Evolutionary conservation across 2,888 invertebrate species (phyloP).

Genomic region (Drosophila quinaria): DNA sequence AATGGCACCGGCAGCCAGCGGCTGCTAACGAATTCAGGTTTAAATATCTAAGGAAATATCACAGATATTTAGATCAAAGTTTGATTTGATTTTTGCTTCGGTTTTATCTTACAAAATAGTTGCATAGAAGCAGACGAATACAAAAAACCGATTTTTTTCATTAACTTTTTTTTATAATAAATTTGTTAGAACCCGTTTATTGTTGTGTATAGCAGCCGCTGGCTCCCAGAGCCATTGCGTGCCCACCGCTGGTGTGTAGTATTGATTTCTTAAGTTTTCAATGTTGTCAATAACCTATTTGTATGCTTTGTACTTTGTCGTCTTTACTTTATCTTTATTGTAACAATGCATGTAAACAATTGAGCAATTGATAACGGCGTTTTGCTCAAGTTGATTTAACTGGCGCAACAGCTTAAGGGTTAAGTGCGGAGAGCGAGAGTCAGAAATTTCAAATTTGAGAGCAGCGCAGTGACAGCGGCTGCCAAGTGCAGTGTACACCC

Average conservation of each 20-base stretch:
- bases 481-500: constrained; percentile 52
- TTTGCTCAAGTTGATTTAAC: constrained; percentile 6
- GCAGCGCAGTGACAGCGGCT: constrained; percentile 15
- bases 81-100: too few relatives aligned
- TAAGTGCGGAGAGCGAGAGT: constrained; percentile 29
- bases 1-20: too few relatives aligned
- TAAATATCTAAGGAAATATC: too few relatives aligned
- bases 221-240: too few relatives aligned
- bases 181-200: not conserved
- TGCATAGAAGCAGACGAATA: too few relatives aligned
- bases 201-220: too few relatives aligned
- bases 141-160: not conserved
- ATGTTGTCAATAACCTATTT: constrained; percentile 6
- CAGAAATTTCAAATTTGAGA: constrained; percentile 17
- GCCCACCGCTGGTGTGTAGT: too few relatives aligned
- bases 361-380: constrained; percentile 30
- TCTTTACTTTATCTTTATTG: constrained; percentile 25
- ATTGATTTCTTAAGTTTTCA: not conserved
- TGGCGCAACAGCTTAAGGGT: constrained; percentile 33
- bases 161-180: too few relatives aligned
- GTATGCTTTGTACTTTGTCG: not conserved
- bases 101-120: too few relatives aligned
- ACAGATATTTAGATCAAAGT: too few relatives aligned
- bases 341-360: constrained; percentile 36
- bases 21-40: too few relatives aligned